Evolutionary conservation across 2,113 vertebrate genomes (phyloP).

Genomic region (Spizaetus ornatus): DNA sequence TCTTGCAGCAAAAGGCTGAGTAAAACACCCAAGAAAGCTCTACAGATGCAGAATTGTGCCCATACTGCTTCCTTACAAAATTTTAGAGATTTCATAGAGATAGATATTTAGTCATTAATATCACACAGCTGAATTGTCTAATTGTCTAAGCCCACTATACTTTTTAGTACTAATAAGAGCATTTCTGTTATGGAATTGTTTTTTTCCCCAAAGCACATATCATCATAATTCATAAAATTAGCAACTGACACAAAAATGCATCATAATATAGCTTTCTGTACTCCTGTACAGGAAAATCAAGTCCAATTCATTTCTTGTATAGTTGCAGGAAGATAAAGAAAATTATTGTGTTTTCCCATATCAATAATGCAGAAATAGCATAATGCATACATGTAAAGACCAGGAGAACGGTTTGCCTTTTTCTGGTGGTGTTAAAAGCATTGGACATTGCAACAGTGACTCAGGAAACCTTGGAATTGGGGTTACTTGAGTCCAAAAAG

Average conservation of each 20-base stretch:
- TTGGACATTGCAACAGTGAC: not conserved
- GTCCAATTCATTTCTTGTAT: not conserved
- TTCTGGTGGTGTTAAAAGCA: not conserved
- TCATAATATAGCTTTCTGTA: not conserved
- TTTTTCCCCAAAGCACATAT: not conserved
- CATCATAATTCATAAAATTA: not conserved
- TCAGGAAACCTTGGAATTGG: not conserved
- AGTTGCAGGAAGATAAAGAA: not conserved
- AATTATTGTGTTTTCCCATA: not conserved
- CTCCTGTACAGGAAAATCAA: not conserved
- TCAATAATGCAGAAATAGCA: not conserved
- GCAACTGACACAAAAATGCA: not conserved
- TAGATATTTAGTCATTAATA: not conserved
- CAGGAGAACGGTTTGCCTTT: not conserved
- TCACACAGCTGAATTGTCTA: not conserved
- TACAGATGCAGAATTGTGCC: not conserved
- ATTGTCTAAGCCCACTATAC: not conserved
- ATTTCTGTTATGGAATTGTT: not conserved
- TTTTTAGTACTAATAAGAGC: not conserved
- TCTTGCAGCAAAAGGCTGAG: not conserved
- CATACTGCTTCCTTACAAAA: not conserved
- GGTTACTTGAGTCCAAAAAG: not conserved
- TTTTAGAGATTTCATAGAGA: not conserved
- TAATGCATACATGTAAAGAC: not conserved
- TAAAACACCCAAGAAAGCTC: not conserved